phyloP scores from a whole-genome alignment of 2,797 vertebrate genomes.

The Gorsachius magnificus region DNA sequence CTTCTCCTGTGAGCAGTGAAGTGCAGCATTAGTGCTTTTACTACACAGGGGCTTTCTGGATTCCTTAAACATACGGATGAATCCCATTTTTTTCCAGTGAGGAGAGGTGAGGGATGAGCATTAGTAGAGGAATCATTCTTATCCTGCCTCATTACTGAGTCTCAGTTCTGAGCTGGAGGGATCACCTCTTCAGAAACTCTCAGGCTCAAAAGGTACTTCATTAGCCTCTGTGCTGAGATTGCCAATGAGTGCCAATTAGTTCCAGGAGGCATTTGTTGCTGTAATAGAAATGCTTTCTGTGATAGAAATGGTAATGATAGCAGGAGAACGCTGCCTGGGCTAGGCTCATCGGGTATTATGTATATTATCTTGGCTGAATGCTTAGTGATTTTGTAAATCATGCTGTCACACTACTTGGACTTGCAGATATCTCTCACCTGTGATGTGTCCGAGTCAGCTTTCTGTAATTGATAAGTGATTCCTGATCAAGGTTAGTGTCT shows the following conservation, averaged over 20 bases:
- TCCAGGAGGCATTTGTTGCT: constrained; percentile 38
- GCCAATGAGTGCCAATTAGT: constrained; percentile 33
- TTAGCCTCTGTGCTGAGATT: constrained; percentile 26
- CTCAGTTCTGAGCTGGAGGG: constrained; percentile 8
- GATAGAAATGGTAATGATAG: not conserved
- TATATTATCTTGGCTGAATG: not conserved
- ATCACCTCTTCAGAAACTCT: constrained; percentile 36
- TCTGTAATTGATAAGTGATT: not conserved
- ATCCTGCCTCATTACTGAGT: not conserved
- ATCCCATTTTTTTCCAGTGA: not conserved
- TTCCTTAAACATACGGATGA: not conserved
- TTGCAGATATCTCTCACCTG: not conserved
- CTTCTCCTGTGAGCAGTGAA: not conserved
- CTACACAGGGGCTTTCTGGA: not conserved
- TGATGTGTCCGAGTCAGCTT: not conserved
- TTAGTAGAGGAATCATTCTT: not conserved
- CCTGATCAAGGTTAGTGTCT: not conserved
- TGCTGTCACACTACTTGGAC: not conserved
- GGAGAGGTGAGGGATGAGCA: not conserved
- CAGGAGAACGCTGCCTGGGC: not conserved
- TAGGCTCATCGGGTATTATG: not conserved
- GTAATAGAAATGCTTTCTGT: not conserved
- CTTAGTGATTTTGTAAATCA: not conserved
- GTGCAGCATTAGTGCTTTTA: not conserved
- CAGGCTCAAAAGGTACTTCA: constrained; percentile 40